Evolutionary conservation across 2,797 vertebrate genomes (phyloP).

Genomic region (Thunnus albacares): DNA sequence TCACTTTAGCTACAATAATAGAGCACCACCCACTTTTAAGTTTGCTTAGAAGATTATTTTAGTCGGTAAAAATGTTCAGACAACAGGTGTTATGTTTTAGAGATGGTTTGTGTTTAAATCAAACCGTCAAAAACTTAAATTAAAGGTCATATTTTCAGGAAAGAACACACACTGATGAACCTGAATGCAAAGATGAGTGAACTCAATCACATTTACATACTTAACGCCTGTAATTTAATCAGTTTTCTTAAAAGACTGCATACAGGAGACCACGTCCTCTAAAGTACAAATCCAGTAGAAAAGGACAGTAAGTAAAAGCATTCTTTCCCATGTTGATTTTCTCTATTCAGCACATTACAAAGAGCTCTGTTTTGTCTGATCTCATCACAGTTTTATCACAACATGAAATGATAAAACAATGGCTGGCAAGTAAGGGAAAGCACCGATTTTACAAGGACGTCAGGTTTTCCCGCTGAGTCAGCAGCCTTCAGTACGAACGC

Average conservation of each 20-base stretch:
- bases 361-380: constrained; percentile 9
- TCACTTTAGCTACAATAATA: constrained; percentile 3
- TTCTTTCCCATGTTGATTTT: not conserved
- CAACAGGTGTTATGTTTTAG: too few species aligned
- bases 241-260: not conserved
- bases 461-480: constrained; percentile 55
- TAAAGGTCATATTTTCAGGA: not conserved
- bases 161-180: not conserved
- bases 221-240: constrained; percentile 9
- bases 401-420: constrained; percentile 37
- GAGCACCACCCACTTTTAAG: not conserved
- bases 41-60: not conserved
- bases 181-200: not conserved
- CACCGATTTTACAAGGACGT: constrained; percentile 24
- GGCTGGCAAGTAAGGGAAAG: constrained; percentile 17
- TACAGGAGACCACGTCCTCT: not conserved
- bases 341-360: constrained; percentile 8
- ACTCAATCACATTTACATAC: not conserved
- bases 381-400: constrained; percentile 30
- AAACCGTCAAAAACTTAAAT: too few species aligned
- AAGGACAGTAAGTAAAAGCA: not conserved
- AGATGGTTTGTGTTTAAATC: too few species aligned
- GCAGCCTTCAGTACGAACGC: constrained; percentile 22
- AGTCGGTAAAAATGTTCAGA: not conserved
- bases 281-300: not conserved